Evolutionary conservation across 2,113 vertebrate species (phyloP).

Genomic region (Pterocles gutturalis): DNA sequence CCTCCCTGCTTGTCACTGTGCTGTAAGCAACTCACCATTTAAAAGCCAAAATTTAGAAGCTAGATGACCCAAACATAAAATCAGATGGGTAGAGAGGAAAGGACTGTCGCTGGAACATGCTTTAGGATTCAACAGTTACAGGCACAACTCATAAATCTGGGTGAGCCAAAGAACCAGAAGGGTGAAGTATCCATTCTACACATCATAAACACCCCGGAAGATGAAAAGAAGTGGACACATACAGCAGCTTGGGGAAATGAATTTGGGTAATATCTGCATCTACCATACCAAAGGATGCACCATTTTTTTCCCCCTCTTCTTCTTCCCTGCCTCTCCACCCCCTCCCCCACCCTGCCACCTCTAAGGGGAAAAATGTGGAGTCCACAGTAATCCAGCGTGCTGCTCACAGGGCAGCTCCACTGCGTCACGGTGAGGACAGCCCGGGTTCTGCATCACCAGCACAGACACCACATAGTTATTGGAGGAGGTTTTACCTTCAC

Average conservation of each 20-base stretch:
- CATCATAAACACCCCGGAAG: background rate
- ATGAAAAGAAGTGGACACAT: background rate
- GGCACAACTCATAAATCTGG: background rate
- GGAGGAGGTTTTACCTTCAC: background rate
- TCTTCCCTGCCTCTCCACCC: background rate
- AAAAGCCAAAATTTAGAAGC: background rate
- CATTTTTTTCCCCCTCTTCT: accelerated
- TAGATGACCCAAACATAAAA: background rate
- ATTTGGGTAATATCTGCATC: background rate
- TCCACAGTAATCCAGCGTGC: background rate
- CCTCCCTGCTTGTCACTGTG: background rate
- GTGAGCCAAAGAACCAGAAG: background rate
- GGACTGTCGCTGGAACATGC: background rate
- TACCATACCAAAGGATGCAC: background rate
- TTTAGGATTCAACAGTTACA: background rate
- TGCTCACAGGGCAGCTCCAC: background rate
- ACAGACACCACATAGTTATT: background rate
- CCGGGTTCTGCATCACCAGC: background rate
- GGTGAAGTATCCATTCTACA: background rate
- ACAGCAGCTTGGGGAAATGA: background rate
- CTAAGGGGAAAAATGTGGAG: background rate
- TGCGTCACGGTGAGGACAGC: background rate
- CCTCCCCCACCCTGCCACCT: background rate
- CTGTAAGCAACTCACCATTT: background rate
- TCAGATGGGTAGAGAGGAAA: background rate